A percentile compares a stretch with the other conserved stretches of the same genome.
Conservation (phyloP, 2,113 vertebrate species). For the Scomber colias region DNA sequence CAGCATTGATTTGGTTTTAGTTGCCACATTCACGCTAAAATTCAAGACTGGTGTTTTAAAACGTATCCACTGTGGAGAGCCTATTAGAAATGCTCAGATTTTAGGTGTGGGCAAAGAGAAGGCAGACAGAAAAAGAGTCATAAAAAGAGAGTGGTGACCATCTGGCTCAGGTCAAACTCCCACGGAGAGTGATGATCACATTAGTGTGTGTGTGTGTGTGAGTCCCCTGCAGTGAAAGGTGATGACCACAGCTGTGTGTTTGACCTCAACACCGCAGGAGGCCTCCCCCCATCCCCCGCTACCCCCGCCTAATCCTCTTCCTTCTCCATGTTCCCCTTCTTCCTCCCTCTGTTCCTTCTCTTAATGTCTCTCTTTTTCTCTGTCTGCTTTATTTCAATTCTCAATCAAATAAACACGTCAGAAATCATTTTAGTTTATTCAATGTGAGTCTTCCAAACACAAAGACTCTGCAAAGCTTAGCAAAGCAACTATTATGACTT, state of each 20-base stretch:
- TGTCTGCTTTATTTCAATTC: conserved; percentile 7
- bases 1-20: conserved; percentile 63
- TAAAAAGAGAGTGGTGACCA: conserved; percentile 74
- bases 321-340: conserved; percentile 44
- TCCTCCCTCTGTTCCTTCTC: conserved; percentile 26
- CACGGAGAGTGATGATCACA: conserved; percentile 71
- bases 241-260: conserved; percentile 79
- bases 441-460: conserved; percentile 16
- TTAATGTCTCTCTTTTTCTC: conserved; percentile 8
- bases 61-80: conserved; percentile 32
- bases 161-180: conserved; percentile 80
- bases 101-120: conserved; percentile 59
- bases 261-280: conserved; percentile 71
- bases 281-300: conserved; percentile 28
- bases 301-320: conserved; percentile 51
- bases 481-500: conserved; percentile 63
- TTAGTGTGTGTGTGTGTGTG: conserved; percentile 50
- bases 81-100: conserved; percentile 45
- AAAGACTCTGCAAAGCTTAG: conserved; percentile 45
- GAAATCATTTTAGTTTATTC: not conserved
- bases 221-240: conserved; percentile 72
- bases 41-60: conserved; percentile 54
- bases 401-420: not conserved
- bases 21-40: conserved; percentile 65
- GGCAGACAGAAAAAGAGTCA: conserved; percentile 40